phyloP scores from a whole-genome alignment of 2,113 vertebrate genomes.

The Bungarus multicinctus region DNA sequence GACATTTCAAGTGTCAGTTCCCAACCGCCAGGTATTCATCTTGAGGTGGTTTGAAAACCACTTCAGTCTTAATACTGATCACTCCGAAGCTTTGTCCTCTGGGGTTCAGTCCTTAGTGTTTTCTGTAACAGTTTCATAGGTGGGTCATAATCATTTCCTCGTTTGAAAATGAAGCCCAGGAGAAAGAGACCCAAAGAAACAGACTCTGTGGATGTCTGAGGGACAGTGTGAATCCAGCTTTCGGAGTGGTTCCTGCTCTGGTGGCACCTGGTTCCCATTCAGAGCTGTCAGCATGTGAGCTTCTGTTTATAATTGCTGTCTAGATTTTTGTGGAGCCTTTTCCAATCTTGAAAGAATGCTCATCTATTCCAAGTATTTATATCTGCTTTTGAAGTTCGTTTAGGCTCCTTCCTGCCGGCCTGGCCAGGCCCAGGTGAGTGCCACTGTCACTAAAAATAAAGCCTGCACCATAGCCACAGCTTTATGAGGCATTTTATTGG shows the following conservation, averaged over 20 bases:
- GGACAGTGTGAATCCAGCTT: not conserved
- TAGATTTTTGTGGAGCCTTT: not conserved
- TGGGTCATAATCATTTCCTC: not conserved
- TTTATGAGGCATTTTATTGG: conserved; percentile 46
- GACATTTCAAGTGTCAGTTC: not conserved
- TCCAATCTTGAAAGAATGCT: not conserved
- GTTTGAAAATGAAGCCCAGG: not conserved
- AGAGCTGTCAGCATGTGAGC: not conserved
- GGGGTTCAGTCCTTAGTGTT: not conserved
- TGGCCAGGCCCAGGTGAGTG: conserved; percentile 44
- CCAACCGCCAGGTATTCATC: not conserved
- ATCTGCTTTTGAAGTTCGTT: conserved; percentile 48
- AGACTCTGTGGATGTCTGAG: not conserved
- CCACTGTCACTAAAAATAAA: conserved; percentile 61
- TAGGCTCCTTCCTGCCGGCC: conserved; percentile 30
- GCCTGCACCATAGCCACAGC: conserved; percentile 35
- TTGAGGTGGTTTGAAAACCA: not conserved
- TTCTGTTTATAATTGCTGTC: not conserved
- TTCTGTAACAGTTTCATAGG: not conserved
- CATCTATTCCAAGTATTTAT: conserved; percentile 24
- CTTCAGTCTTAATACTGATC: not conserved
- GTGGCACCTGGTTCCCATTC: not conserved
- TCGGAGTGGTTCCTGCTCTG: not conserved
- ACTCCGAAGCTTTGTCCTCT: not conserved
- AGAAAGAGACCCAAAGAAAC: not conserved